Conservation (phyloP, 2,797 vertebrate species). For the Cyprinodon diabolis region DNA sequence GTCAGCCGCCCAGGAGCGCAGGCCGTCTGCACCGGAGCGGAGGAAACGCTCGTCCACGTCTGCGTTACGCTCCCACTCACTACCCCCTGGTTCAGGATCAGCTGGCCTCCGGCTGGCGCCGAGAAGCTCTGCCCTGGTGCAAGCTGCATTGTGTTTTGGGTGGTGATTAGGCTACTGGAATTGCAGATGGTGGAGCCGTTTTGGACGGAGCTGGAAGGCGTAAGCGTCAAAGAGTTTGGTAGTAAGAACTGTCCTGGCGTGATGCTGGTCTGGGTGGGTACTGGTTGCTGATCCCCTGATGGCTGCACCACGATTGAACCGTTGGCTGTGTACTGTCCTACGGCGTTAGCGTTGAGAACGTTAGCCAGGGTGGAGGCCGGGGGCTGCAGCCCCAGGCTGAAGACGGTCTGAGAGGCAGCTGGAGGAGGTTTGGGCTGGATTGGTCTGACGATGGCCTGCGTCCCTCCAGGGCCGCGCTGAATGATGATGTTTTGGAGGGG, state of each 20-base stretch:
- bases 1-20: slow-evolving; percentile 83
- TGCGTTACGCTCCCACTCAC: slow-evolving; percentile 84
- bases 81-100: slow-evolving; percentile 91
- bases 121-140: slow-evolving; percentile 91
- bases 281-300: slow-evolving; percentile 85
- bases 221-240: slow-evolving; percentile 88
- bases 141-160: slow-evolving; percentile 91
- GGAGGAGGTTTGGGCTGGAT: slow-evolving; percentile 97
- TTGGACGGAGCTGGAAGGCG: slow-evolving; percentile 86
- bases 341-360: slow-evolving; percentile 65
- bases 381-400: slow-evolving; percentile 89
- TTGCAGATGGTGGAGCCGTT: slow-evolving; percentile 87
- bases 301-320: slow-evolving; percentile 93
- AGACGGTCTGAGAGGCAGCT: slow-evolving; percentile 89
- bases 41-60: slow-evolving; percentile 82
- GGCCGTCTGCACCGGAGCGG: slow-evolving; percentile 76
- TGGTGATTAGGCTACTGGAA: slow-evolving; percentile 87
- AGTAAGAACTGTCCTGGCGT: slow-evolving; percentile 91
- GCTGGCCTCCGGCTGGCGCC: slow-evolving; percentile 83
- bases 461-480: slow-evolving; percentile 90
- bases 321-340: slow-evolving; percentile 86
- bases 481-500: slow-evolving; percentile 99
- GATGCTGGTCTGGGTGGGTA: slow-evolving; percentile 80
- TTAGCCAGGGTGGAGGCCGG: slow-evolving; percentile 63
- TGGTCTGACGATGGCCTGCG: slow-evolving; percentile 89